These are phyloP conservation scores for Lacerta viridis DNA, from an alignment of 2,797 vertebrate genomes.

Conservation along the genomic window DNA sequence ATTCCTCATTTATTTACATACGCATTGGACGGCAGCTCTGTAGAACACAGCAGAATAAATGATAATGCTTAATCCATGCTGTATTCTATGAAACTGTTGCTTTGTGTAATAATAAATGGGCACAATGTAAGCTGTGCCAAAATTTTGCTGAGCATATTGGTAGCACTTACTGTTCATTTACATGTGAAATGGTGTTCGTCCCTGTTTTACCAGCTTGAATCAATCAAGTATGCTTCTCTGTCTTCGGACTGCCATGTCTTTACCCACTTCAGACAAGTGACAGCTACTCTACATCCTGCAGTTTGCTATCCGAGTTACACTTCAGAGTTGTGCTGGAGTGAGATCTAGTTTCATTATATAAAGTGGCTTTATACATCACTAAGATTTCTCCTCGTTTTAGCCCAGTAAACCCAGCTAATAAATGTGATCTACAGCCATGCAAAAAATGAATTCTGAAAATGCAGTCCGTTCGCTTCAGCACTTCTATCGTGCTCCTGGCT, in stretches of 20 bases:
- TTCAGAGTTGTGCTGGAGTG: conserved; percentile 28
- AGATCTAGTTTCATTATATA: conserved; percentile 28
- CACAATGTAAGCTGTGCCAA: neutral
- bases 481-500: neutral
- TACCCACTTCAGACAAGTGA: neutral
- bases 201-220: neutral
- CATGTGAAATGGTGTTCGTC: conserved; percentile 14
- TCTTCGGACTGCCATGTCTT: neutral
- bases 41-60: neutral
- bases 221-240: neutral
- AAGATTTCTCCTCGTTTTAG: neutral
- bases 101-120: conserved; percentile 8
- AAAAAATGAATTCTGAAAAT: neutral
- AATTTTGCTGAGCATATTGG: neutral
- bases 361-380: neutral
- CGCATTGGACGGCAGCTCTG: neutral
- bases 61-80: neutral
- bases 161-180: neutral
- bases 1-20: neutral
- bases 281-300: neutral
- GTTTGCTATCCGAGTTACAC: neutral
- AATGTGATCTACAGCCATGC: neutral
- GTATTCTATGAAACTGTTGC: conserved; percentile 1
- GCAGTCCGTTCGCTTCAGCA: accelerated
- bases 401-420: no score